phyloP scores from a whole-genome alignment of 2,888 invertebrate genomes.

The Arge pagana region DNA sequence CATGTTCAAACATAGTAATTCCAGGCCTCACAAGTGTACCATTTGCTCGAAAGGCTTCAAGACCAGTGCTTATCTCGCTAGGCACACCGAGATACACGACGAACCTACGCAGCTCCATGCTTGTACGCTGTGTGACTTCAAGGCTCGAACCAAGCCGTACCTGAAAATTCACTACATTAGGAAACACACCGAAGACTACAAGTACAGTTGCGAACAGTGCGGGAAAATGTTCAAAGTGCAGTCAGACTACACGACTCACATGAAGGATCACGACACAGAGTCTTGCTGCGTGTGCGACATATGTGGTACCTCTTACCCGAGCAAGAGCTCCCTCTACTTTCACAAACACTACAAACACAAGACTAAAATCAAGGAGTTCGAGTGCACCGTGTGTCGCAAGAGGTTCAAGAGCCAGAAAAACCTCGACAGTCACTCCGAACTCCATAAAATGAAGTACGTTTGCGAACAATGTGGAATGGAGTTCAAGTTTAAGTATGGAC shows the following conservation, averaged over 20 bases:
- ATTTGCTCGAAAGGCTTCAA: slow-evolving; percentile 50
- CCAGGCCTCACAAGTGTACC: slow-evolving; percentile 46
- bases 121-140: slow-evolving; percentile 47
- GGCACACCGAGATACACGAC: slow-evolving; percentile 50
- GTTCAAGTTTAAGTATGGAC: slow-evolving; percentile 49
- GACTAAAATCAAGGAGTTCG: slow-evolving; percentile 46
- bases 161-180: slow-evolving; percentile 50
- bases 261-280: slow-evolving; percentile 54
- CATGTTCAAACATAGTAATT: slow-evolving; percentile 49
- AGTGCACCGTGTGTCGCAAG: slow-evolving; percentile 46
- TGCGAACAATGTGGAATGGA: slow-evolving; percentile 53
- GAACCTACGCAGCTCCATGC: slow-evolving; percentile 41
- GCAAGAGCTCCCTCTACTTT: slow-evolving; percentile 49
- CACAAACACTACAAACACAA: slow-evolving; percentile 52
- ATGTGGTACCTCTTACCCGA: slow-evolving; percentile 48
- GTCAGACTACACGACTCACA: slow-evolving; percentile 61
- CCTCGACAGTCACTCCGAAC: slow-evolving; percentile 42
- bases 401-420: slow-evolving; percentile 51
- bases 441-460: slow-evolving; percentile 49
- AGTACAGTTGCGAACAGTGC: slow-evolving; percentile 63
- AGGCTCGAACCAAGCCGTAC: slow-evolving; percentile 48
- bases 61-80: slow-evolving; percentile 42
- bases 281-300: slow-evolving; percentile 49
- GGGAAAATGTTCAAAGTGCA: slow-evolving; percentile 62
- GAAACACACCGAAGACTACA: slow-evolving; percentile 51